These are phyloP conservation scores for Tokudaia tokunoshimensis DNA, from an alignment of 2,797 vertebrate genomes.

Conservation along the genomic window DNA sequence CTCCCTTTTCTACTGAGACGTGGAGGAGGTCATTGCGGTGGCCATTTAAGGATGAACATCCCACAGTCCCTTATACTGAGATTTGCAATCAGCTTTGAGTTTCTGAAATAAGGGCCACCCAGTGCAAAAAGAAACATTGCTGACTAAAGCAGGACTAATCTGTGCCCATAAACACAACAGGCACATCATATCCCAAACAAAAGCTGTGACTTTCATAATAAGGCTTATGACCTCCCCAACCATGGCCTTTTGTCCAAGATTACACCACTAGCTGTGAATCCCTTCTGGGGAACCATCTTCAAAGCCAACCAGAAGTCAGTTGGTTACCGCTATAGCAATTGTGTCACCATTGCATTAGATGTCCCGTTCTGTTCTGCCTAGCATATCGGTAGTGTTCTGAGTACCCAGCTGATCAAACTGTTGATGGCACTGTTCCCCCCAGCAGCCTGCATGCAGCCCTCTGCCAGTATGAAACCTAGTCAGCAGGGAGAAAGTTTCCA, in stretches of 20 bases:
- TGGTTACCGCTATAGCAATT: not conserved
- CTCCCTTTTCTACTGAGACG: not conserved
- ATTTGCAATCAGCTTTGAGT: not conserved
- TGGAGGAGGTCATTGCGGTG: not conserved
- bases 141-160: not conserved
- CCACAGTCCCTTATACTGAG: not conserved
- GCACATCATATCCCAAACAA: not conserved
- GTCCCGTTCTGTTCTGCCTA: not conserved
- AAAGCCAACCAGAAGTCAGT: not conserved
- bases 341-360: not conserved
- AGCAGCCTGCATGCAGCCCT: not conserved
- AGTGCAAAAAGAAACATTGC: not conserved
- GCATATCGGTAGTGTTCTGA: not conserved
- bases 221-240: not conserved
- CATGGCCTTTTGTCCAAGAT: not conserved
- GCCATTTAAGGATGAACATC: not conserved
- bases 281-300: not conserved
- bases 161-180: not conserved
- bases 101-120: not conserved
- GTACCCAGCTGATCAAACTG: not conserved
- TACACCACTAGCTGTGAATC: not conserved
- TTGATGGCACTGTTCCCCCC: not conserved
- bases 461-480: not conserved
- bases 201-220: not conserved
- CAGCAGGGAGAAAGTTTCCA: not conserved